Evolutionary conservation across 35 echinoderm and acorn worm genomes (phyloP), one percentile per base, ranked within the genome.

Genomic region (Eucidaris tribuloides): DNA sequence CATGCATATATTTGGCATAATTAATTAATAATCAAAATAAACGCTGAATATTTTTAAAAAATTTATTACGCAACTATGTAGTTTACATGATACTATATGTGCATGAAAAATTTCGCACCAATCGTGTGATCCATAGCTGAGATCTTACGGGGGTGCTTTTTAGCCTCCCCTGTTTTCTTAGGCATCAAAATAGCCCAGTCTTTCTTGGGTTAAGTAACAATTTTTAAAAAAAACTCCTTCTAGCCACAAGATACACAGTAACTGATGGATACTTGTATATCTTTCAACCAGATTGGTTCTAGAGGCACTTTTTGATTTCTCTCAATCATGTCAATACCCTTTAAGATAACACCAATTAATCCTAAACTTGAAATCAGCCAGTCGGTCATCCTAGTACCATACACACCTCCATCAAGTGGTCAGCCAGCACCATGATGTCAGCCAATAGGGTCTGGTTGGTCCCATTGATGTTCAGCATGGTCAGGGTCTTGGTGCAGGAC

Each of bases 391-490:
- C 23, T 2, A 25, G 7, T 2, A 27, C 65, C 27, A 20, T 79
- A 70, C 82, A 27, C 59, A 99, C 96, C 78, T 76, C 48, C 7
- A 93, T 45, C 71, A 99, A 89, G 20, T 80, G 44, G 13, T 86
- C 83, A 4, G 83, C 56, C 17, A 99, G 66, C 5, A 88, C 89
- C 13, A 56, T 76, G 14, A 99, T 68, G 71, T 99, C 96, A 14
- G 83, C 76, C 18, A 89, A 24, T 0, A 82, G 82, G 23, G 72
- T 78, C 5, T 72, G 15, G 54, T 87, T 93, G 17, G 68, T 83
- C 24, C 23, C 7, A 25, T 87, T 83, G 42, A 99, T 70, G 15
- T 80, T 40, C 23, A 99, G 78, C 90, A 90, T 70, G 46, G 84
- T 93, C 15, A 99, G 87, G 28, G 90, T 68, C 83, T 84, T 76